These are phyloP conservation scores for Dysdera silvatica DNA, from an alignment of 1,140 invertebrate species.

Conservation along the genomic window DNA sequence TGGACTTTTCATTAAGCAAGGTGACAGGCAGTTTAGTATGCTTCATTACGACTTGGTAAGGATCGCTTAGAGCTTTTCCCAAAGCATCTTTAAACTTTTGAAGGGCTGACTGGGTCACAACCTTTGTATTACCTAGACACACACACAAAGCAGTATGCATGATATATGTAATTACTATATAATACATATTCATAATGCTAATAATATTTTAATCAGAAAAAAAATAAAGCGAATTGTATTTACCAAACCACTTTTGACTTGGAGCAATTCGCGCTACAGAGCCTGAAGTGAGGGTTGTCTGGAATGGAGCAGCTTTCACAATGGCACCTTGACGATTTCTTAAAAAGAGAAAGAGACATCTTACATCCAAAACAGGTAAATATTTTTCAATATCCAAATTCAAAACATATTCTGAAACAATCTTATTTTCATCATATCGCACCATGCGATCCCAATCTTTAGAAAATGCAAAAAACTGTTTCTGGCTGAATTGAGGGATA, in stretches of 20 bases:
- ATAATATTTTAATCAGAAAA: background rate
- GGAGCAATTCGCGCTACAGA: slow-evolving; percentile 90
- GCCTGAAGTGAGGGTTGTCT: slow-evolving; percentile 79
- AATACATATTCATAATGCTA: background rate
- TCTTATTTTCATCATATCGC: no score
- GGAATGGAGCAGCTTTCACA: slow-evolving; percentile 85
- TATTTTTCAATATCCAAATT: background rate
- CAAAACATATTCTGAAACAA: no score
- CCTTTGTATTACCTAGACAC: slow-evolving; percentile 51
- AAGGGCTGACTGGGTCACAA: slow-evolving; percentile 82
- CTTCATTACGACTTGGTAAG: slow-evolving; percentile 96
- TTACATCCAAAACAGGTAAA: no score
- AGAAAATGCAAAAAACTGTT: no score
- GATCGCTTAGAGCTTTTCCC: slow-evolving; percentile 86
- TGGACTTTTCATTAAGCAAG: slow-evolving; percentile 85
- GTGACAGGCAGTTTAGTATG: slow-evolving; percentile 90
- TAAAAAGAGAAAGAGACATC: slow-evolving; percentile 32
- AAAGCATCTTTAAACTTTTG: slow-evolving; percentile 97
- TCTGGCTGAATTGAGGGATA: no score
- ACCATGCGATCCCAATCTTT: no score
- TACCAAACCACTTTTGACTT: slow-evolving; percentile 97
- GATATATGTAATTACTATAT: background rate
- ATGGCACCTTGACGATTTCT: slow-evolving; percentile 83
- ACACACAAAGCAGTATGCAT: slow-evolving; percentile 3
- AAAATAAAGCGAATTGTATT: slow-evolving; percentile 39